A percentile compares a stretch with the other conserved stretches of the same genome.
Conservation (phyloP, 1,140 invertebrate species). For the Calephelis virginiensis region DNA sequence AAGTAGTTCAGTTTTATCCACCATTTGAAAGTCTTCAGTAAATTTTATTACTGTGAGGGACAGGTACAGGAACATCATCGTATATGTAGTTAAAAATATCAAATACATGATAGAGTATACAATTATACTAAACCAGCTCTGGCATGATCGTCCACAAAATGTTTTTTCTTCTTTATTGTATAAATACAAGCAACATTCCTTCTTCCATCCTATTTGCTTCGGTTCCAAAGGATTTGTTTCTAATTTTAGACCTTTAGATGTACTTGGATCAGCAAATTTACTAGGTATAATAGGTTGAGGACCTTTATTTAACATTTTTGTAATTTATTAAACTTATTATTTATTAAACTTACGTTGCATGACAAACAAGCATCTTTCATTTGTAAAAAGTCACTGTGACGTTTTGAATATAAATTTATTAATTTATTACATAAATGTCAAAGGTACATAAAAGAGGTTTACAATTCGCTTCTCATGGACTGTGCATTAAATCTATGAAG, state of each 20-base stretch:
- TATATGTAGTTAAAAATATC: conserved; percentile 54
- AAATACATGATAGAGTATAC: conserved; percentile 58
- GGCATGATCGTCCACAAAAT: conserved; percentile 47
- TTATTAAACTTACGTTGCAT: too few species aligned
- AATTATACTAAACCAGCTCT: conserved; percentile 50
- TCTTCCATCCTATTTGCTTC: conserved; percentile 19
- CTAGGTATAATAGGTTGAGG: background rate
- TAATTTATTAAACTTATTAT: too few species aligned
- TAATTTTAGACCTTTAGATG: background rate
- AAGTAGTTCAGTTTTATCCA: conserved; percentile 38
- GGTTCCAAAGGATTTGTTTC: conserved; percentile 1
- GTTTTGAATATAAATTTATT: too few species aligned
- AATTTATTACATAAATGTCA: too few species aligned
- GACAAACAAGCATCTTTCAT: too few species aligned
- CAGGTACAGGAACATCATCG: conserved; percentile 48
- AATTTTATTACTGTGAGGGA: conserved; percentile 43
- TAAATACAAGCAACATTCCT: conserved; percentile 35
- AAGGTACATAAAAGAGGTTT: too few species aligned
- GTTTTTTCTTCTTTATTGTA: conserved; percentile 48
- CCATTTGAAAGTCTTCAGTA: conserved; percentile 31
- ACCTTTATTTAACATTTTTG: background rate
- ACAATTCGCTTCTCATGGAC: too few species aligned
- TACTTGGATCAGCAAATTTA: background rate
- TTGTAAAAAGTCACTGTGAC: too few species aligned
- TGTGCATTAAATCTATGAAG: too few species aligned